These are phyloP conservation scores for Alligator sinensis DNA, from an alignment of 2,113 vertebrate species.

Conservation along the genomic window DNA sequence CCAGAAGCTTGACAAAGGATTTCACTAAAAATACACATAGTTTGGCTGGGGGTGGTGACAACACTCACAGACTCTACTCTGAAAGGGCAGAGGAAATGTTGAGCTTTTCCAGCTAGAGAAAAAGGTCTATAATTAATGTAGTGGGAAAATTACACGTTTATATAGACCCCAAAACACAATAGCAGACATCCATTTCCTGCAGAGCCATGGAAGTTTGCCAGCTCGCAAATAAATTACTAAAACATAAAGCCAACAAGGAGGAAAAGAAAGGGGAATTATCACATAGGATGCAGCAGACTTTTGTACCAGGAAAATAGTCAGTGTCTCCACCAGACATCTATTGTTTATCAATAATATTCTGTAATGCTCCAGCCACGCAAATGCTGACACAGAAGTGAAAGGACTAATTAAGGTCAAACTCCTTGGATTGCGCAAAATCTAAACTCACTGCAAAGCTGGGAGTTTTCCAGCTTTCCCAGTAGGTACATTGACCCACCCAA, in stretches of 20 bases:
- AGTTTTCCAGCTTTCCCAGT: background rate
- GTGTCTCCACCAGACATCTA: slow-evolving; percentile 9
- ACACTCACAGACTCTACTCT: background rate
- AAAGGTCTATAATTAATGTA: slow-evolving; percentile 15
- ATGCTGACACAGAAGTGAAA: background rate
- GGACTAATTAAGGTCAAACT: background rate
- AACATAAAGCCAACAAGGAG: slow-evolving; percentile 20
- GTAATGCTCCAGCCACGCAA: background rate
- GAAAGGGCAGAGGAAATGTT: background rate
- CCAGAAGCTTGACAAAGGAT: background rate
- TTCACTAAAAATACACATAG: background rate
- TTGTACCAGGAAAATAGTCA: slow-evolving; percentile 47
- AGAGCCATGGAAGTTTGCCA: slow-evolving; percentile 23
- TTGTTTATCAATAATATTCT: slow-evolving; percentile 38
- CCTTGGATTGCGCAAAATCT: background rate
- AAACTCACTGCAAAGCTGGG: background rate
- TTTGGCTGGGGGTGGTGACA: background rate
- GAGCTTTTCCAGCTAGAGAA: slow-evolving; percentile 9
- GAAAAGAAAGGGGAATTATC: slow-evolving; percentile 44
- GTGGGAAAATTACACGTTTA: slow-evolving; percentile 31
- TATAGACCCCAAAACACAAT: slow-evolving; percentile 12
- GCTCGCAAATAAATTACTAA: slow-evolving; percentile 35
- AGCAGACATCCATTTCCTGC: slow-evolving; percentile 63
- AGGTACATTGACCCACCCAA: background rate
- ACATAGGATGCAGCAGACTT: slow-evolving; percentile 22